Conservation (phyloP, 1,140 invertebrate species). For the Polypedilum pembai region DNA sequence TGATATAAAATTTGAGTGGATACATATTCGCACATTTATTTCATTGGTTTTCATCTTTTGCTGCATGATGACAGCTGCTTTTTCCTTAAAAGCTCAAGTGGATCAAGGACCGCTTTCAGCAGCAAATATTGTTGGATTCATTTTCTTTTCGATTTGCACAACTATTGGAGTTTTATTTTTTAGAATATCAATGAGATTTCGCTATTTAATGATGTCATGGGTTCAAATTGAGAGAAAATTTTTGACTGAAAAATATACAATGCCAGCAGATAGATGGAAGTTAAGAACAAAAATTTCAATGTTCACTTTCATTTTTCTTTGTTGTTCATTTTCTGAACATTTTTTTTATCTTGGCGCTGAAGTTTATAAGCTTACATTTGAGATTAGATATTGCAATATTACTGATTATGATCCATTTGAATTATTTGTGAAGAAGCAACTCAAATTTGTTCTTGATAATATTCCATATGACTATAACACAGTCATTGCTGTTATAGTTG, state of each 20-base stretch:
- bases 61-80: not conserved
- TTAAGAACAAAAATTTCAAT: not conserved
- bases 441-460: not conserved
- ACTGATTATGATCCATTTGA: not conserved
- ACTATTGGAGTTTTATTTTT: not conserved
- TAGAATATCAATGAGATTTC: not conserved
- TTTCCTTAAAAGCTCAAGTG: not conserved
- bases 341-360: not conserved
- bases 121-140: not conserved
- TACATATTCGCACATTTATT: not conserved
- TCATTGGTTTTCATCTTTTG: not conserved
- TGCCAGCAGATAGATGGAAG: not conserved
- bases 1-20: slow-evolving; percentile 4
- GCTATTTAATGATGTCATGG: not conserved
- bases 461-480: not conserved
- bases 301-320: not conserved
- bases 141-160: not conserved
- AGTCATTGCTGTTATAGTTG: not conserved
- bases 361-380: not conserved
- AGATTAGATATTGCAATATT: not conserved
- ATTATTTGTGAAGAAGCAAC: not conserved
- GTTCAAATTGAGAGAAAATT: not conserved
- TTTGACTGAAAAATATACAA: not conserved
- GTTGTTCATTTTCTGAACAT: not conserved
- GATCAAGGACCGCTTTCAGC: not conserved